These are phyloP conservation scores for Natrix natrix DNA, from an alignment of 2,797 vertebrate species.

Conservation along the genomic window DNA sequence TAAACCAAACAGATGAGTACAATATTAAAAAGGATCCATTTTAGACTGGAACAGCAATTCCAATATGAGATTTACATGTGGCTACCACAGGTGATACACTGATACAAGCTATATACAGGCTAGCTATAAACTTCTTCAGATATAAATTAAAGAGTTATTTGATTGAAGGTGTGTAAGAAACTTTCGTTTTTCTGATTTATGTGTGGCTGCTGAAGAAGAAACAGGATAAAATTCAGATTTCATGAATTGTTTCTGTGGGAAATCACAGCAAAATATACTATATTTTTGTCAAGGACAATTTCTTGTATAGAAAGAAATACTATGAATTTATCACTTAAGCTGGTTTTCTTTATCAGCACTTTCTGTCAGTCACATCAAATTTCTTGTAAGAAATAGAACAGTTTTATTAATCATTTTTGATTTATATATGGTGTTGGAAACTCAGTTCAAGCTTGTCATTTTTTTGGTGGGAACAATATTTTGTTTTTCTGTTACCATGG, in stretches of 20 bases:
- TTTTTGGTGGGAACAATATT: not conserved
- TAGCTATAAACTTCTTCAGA: slow-evolving; percentile 49
- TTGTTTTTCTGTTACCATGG: not conserved
- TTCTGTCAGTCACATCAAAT: slow-evolving; percentile 15
- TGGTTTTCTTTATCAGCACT: not conserved
- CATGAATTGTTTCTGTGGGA: slow-evolving; percentile 6
- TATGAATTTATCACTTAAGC: not conserved
- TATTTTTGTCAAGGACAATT: slow-evolving; percentile 28
- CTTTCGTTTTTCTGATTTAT: slow-evolving; percentile 30
- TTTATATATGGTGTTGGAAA: not conserved
- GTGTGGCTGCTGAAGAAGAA: not conserved
- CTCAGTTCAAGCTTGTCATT: slow-evolving; percentile 13
- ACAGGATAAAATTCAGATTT: slow-evolving; percentile 22
- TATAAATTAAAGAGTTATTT: slow-evolving; percentile 55
- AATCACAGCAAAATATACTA: slow-evolving; percentile 28
- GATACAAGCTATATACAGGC: slow-evolving; percentile 27
- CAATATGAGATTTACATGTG: slow-evolving; percentile 67
- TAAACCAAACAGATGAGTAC: slow-evolving; percentile 55
- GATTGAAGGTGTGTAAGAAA: slow-evolving; percentile 44
- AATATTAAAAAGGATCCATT: slow-evolving; percentile 64
- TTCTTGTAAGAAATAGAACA: slow-evolving; percentile 15
- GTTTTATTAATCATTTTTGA: slow-evolving; percentile 2
- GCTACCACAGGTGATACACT: slow-evolving; percentile 59
- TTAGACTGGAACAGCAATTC: slow-evolving; percentile 65
- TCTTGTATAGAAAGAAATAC: not conserved